Evolutionary conservation across 2,113 vertebrate genomes (phyloP).

Genomic region (Pterophyllum scalare): DNA sequence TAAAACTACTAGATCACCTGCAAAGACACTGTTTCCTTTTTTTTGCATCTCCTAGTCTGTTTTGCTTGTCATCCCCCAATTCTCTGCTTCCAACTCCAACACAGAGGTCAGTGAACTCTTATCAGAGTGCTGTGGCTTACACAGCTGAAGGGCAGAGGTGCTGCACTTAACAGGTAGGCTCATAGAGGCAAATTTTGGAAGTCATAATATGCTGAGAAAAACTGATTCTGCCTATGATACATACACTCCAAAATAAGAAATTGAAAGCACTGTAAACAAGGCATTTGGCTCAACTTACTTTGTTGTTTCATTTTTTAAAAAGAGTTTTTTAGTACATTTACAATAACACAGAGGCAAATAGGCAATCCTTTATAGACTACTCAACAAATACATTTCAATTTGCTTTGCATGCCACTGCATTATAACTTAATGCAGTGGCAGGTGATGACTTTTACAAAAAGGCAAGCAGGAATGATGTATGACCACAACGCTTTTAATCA

Average conservation of each 20-base stretch:
- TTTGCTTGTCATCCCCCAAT: slow-evolving; percentile 28
- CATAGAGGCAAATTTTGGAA: slow-evolving; percentile 1
- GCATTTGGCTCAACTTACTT: too few species aligned
- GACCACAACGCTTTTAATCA: too few species aligned
- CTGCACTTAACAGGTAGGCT: slow-evolving; percentile 29
- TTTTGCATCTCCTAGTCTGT: slow-evolving; percentile 34
- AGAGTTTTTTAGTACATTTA: too few species aligned
- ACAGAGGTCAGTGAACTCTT: slow-evolving; percentile 47
- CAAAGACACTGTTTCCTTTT: not conserved
- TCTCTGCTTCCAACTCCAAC: slow-evolving; percentile 19
- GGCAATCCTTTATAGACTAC: too few species aligned
- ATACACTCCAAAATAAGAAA: not conserved
- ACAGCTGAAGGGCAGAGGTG: slow-evolving; percentile 45
- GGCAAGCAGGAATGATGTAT: too few species aligned
- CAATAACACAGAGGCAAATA: too few species aligned
- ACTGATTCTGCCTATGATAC: not conserved
- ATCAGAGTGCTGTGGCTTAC: slow-evolving; percentile 41
- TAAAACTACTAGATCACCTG: slow-evolving; percentile 6
- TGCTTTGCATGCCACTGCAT: too few species aligned
- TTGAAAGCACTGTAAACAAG: not conserved
- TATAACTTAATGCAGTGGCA: too few species aligned
- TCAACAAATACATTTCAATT: too few species aligned
- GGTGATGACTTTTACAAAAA: too few species aligned
- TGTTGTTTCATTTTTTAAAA: too few species aligned
- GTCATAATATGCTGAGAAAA: not conserved